These are phyloP conservation scores for Dolichomitus sp. DNA, from an alignment of 2,888 invertebrate species.

Conservation along the genomic window DNA sequence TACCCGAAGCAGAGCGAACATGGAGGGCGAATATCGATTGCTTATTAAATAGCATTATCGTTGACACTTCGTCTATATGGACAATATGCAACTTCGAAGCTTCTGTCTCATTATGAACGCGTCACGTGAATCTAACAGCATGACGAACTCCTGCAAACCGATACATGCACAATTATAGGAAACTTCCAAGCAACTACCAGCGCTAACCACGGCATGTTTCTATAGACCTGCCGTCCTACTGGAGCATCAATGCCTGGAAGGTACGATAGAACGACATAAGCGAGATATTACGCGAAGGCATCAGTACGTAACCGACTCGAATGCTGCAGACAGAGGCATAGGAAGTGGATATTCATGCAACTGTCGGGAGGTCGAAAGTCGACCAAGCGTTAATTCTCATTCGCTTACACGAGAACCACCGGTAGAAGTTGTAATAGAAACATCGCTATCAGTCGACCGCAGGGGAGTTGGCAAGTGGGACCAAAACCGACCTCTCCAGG, in stretches of 20 bases:
- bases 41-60: conserved; percentile 25
- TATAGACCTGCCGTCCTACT: conserved; percentile 5
- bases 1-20: neutral
- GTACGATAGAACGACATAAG: conserved; percentile 9
- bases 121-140: neutral
- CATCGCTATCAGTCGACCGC: conserved; percentile 48
- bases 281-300: conserved; percentile 29
- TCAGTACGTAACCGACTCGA: conserved; percentile 33
- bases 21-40: conserved; percentile 29
- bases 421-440: conserved; percentile 26
- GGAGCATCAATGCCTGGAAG: neutral
- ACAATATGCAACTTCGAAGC: conserved; percentile 19
- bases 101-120: neutral
- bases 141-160: neutral
- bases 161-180: conserved; percentile 6
- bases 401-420: conserved; percentile 25
- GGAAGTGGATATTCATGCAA: conserved; percentile 12
- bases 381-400: conserved; percentile 57
- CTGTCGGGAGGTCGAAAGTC: conserved; percentile 36
- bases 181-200: neutral
- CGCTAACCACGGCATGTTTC: neutral
- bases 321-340: conserved; percentile 4
- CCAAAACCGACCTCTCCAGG: conserved; percentile 1
- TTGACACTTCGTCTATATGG: conserved; percentile 20
- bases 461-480: conserved; percentile 29